Evolutionary conservation across 1,140 invertebrate species (phyloP).

Genomic region (Diachasmimorpha longicaudata): DNA sequence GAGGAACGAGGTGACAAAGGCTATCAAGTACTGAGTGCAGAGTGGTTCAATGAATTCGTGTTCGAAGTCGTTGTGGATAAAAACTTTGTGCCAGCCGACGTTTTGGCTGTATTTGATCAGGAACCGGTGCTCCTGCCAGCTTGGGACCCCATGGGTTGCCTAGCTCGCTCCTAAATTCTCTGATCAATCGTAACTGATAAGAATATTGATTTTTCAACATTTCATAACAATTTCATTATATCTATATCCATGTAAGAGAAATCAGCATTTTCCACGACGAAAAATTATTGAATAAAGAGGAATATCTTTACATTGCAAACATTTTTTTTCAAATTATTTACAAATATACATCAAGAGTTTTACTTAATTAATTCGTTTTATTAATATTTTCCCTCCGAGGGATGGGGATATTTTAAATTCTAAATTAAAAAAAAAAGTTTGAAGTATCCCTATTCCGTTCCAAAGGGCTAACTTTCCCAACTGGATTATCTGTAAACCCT

Average conservation of each 20-base stretch:
- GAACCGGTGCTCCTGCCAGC: conserved; percentile 81
- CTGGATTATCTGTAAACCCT: conserved; percentile 3
- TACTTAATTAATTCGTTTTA: background rate
- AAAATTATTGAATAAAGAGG: background rate
- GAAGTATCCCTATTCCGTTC: too few relatives aligned
- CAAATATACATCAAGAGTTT: conserved; percentile 26
- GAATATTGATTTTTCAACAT: background rate
- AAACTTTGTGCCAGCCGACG: conserved; percentile 76
- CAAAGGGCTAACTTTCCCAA: background rate
- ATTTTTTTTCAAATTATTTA: conserved; percentile 26
- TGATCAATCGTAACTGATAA: background rate
- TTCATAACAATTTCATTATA: background rate
- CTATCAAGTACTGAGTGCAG: conserved; percentile 80
- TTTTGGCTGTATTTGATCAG: conserved; percentile 78
- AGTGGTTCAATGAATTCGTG: conserved; percentile 90
- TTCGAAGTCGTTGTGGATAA: conserved; percentile 91
- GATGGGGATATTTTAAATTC: too few relatives aligned
- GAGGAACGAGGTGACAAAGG: conserved; percentile 89
- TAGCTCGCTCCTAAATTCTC: conserved; percentile 66
- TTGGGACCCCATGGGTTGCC: conserved; percentile 92
- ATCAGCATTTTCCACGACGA: background rate
- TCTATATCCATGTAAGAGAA: background rate
- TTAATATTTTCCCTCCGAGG: too few relatives aligned
- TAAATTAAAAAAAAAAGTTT: too few relatives aligned
- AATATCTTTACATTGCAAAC: background rate